Conservation (phyloP, 64 coral and sea anemone genomes). For the Cladopsammia gracilis region DNA sequence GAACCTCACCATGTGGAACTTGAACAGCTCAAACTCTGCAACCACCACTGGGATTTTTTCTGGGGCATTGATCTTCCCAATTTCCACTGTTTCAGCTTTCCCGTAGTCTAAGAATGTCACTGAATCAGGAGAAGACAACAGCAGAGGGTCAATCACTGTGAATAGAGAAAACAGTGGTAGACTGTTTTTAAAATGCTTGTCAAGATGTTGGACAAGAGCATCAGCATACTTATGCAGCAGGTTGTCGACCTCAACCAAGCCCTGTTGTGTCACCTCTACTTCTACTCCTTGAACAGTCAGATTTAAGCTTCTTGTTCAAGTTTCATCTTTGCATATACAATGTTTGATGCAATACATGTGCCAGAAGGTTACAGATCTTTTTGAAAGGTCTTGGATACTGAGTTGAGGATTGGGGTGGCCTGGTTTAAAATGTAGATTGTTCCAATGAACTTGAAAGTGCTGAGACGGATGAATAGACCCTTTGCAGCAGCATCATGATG, state of each 20-base stretch:
- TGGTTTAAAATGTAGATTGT: slow-evolving; percentile 2
- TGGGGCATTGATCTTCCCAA: neutral
- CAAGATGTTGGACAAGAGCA: slow-evolving; percentile 1
- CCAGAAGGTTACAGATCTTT: neutral
- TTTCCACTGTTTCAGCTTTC: neutral
- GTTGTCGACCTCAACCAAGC: neutral
- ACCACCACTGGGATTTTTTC: neutral
- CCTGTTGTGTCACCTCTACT: neutral
- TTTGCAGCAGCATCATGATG: slow-evolving; percentile 15
- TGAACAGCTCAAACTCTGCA: slow-evolving; percentile 2
- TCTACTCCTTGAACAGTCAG: neutral
- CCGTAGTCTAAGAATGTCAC: neutral
- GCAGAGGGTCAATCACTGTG: neutral
- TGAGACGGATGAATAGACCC: neutral
- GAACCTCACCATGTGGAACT: neutral
- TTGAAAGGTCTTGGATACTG: slow-evolving; percentile 8
- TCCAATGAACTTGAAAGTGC: slow-evolving; percentile 38
- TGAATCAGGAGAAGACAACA: slow-evolving; percentile 3
- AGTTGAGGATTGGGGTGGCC: slow-evolving; percentile 9
- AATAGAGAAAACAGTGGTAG: neutral
- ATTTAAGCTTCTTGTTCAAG: slow-evolving; percentile 2
- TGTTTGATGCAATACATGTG: neutral
- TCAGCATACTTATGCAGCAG: slow-evolving; percentile 4
- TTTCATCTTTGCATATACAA: slow-evolving; percentile 26
- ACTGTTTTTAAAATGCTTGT: neutral